A percentile compares a stretch with the other conserved stretches of the same genome.
Conservation (phyloP, 2,888 invertebrate species). For the Pyrrhia umbra region DNA sequence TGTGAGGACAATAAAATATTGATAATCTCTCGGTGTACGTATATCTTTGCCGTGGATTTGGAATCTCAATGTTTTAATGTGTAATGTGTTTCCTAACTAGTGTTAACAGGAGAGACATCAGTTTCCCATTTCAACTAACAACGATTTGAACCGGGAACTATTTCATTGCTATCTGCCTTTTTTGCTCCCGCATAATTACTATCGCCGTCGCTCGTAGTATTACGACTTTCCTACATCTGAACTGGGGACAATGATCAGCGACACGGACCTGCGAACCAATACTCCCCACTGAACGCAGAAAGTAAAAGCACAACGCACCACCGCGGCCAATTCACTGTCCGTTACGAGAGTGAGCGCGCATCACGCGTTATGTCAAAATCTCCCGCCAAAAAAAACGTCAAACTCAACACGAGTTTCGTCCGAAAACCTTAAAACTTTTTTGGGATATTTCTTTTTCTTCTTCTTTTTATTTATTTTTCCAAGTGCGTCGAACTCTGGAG, state of each 20-base stretch:
- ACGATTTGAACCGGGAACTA: slow-evolving; percentile 34
- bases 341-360: slow-evolving; percentile 83
- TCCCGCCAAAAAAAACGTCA: slow-evolving; percentile 77
- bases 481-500: slow-evolving; percentile 83
- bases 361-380: slow-evolving; percentile 77
- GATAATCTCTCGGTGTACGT: too few species aligned
- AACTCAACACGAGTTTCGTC: slow-evolving; percentile 62
- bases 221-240: slow-evolving; percentile 65
- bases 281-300: slow-evolving; percentile 86
- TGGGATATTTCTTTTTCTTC: slow-evolving; percentile 62
- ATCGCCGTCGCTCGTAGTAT: slow-evolving; percentile 47
- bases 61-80: too few species aligned
- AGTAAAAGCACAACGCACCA: slow-evolving; percentile 85
- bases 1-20: too few species aligned
- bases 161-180: slow-evolving; percentile 42
- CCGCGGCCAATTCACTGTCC: slow-evolving; percentile 80
- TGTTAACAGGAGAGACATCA: not conserved
- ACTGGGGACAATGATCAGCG: slow-evolving; percentile 66
- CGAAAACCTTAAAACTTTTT: slow-evolving; percentile 64
- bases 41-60: too few species aligned
- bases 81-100: too few species aligned
- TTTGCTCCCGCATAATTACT: slow-evolving; percentile 54
- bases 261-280: slow-evolving; percentile 62
- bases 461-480: slow-evolving; percentile 58
- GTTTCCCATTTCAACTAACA: not conserved